These are phyloP conservation scores for Gila robusta DNA, from an alignment of 2,797 vertebrate species.

Conservation along the genomic window DNA sequence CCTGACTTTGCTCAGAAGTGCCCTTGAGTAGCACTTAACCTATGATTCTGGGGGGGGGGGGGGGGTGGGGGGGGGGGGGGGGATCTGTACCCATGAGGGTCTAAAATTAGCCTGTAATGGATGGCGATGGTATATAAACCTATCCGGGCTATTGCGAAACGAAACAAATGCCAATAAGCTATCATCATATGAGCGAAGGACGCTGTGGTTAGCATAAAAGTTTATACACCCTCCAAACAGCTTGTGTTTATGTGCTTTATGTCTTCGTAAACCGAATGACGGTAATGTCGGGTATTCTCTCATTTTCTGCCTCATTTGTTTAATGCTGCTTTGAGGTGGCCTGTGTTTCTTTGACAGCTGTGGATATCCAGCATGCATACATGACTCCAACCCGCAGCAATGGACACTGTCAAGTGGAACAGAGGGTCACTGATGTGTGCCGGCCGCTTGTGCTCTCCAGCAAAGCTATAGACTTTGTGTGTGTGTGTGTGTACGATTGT, in stretches of 20 bases:
- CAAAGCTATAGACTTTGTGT: constrained; percentile 7
- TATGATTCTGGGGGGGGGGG: not conserved
- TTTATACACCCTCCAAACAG: constrained; percentile 34
- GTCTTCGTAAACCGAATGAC: constrained; percentile 8
- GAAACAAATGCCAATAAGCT: constrained; percentile 26
- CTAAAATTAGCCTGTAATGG: constrained; percentile 51
- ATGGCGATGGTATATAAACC: constrained; percentile 11
- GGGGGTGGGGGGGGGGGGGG: not conserved
- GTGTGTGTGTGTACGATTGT: constrained; percentile 9
- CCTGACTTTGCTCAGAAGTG: constrained; percentile 52
- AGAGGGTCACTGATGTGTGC: constrained; percentile 28
- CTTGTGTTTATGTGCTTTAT: constrained; percentile 37
- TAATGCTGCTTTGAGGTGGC: constrained; percentile 36
- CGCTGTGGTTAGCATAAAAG: constrained; percentile 26
- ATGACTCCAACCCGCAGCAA: constrained; percentile 24
- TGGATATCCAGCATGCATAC: constrained; percentile 13
- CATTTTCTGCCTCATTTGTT: constrained; percentile 58
- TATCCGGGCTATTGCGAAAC: not conserved
- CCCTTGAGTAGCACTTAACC: constrained; percentile 52
- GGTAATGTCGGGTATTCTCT: constrained; percentile 36
- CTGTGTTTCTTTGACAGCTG: constrained; percentile 48
- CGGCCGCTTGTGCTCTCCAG: constrained; percentile 6
- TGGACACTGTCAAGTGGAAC: constrained; percentile 40
- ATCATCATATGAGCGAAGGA: not conserved
- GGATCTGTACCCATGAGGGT: not conserved